A percentile compares a stretch with the other conserved stretches of the same genome.
Evolutionary conservation across 2,113 vertebrate genomes (phyloP).

Genomic region (Eleginops maclovinus): DNA sequence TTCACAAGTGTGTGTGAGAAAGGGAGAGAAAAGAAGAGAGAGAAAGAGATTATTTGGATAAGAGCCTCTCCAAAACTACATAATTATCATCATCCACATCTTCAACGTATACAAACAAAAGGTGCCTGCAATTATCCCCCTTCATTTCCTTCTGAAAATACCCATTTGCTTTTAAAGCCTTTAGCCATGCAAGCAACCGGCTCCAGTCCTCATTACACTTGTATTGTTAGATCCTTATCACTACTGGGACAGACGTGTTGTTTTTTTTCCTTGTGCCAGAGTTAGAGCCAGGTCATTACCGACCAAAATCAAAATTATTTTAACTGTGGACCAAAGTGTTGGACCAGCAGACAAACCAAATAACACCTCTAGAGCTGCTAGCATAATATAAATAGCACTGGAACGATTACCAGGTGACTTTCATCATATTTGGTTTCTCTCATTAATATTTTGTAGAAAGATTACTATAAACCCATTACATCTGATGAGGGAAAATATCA

Average conservation of each 20-base stretch:
- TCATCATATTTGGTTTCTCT: background rate
- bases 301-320: background rate
- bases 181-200: background rate
- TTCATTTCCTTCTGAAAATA: slow-evolving; percentile 13
- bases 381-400: background rate
- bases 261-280: background rate
- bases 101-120: slow-evolving; percentile 1
- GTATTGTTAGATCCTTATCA: background rate
- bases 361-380: background rate
- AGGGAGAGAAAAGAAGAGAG: too few relatives aligned
- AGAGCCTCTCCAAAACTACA: slow-evolving; percentile 20
- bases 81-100: slow-evolving; percentile 50
- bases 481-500: background rate
- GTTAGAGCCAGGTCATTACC: background rate
- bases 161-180: background rate
- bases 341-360: background rate
- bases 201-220: background rate
- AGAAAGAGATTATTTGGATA: slow-evolving; percentile 33
- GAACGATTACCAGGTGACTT: background rate
- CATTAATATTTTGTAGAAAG: background rate
- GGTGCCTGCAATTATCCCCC: background rate
- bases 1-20: slow-evolving; percentile 27
- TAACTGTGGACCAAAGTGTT: background rate
- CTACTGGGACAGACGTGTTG: background rate
- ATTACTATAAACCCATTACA: background rate